phyloP scores from a whole-genome alignment of 2,888 invertebrate species.

The Brachycybe producta region DNA sequence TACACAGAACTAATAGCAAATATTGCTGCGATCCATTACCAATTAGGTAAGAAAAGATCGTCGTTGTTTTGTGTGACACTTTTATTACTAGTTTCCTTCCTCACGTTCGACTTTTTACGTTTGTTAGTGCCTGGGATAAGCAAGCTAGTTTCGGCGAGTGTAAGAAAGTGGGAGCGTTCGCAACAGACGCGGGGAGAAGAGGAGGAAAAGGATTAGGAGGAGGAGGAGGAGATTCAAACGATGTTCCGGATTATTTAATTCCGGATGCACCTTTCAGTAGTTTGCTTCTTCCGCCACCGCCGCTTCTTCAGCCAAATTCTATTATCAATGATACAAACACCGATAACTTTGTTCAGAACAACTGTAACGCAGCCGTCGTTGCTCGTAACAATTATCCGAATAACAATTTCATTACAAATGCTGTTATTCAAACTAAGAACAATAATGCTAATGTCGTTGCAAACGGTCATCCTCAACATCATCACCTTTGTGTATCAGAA shows the following conservation, averaged over 20 bases:
- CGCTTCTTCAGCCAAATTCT: not conserved
- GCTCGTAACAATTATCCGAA: slow-evolving; percentile 1
- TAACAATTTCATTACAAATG: slow-evolving; percentile 9
- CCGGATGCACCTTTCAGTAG: slow-evolving; percentile 30
- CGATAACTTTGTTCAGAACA: not conserved
- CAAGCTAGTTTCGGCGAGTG: slow-evolving; percentile 25
- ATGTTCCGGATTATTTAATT: slow-evolving; percentile 21
- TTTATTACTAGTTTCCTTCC: slow-evolving; percentile 11
- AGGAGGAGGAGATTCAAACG: too few relatives aligned
- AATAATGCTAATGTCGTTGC: slow-evolving; percentile 8
- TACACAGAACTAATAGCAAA: not conserved
- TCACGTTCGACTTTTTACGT: too few relatives aligned
- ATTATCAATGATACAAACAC: slow-evolving; percentile 7
- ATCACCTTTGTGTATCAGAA: not conserved
- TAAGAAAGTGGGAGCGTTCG: slow-evolving; percentile 31
- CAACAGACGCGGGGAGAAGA: slow-evolving; percentile 10
- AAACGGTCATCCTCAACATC: too few relatives aligned
- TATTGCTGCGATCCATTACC: not conserved
- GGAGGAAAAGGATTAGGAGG: not conserved
- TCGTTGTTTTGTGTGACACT: not conserved
- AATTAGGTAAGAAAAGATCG: not conserved
- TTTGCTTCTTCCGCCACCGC: slow-evolving; percentile 25
- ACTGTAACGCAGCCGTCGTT: too few relatives aligned
- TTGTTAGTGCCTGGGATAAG: slow-evolving; percentile 23
- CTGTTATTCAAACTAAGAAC: slow-evolving; percentile 1